phyloP scores from a whole-genome alignment of 2,797 vertebrate genomes.

The Hafferia zeledoni region DNA sequence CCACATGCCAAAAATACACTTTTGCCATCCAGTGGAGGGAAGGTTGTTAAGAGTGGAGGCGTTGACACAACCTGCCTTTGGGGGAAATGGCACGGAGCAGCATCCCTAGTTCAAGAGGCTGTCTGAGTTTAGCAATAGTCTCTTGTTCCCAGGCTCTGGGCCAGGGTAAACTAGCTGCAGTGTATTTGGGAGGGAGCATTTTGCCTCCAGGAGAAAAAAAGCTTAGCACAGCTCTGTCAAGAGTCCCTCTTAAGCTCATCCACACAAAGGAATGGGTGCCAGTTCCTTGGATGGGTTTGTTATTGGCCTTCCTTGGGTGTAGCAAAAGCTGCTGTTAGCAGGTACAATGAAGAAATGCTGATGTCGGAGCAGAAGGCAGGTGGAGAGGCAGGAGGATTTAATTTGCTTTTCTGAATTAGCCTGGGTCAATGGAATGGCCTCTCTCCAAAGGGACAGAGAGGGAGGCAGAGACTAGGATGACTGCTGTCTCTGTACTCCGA shows the following conservation, averaged over 20 bases:
- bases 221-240: neutral
- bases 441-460: accelerated
- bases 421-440: neutral
- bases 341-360: neutral
- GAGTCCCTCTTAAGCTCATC: constrained; percentile 7
- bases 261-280: neutral
- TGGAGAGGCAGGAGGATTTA: neutral
- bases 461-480: neutral
- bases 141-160: constrained; percentile 62
- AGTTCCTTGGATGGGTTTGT: neutral
- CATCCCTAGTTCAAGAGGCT: constrained; percentile 45
- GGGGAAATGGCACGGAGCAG: constrained; percentile 19
- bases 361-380: neutral
- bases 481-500: accelerated
- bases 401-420: neutral
- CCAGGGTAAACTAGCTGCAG: constrained; percentile 50
- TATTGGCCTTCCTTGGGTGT: neutral
- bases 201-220: constrained; percentile 45
- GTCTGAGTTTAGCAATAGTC: constrained; percentile 60
- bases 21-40: constrained; percentile 15
- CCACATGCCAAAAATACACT: neutral
- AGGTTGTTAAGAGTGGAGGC: neutral
- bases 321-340: neutral
- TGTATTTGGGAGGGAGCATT: constrained; percentile 34
- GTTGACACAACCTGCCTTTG: constrained; percentile 29